Percentiles rank a stretch among this genome's conserved stretches.
These are phyloP conservation scores for Vimba vimba DNA, from an alignment of 2,113 vertebrate genomes.

Conservation along the genomic window DNA sequence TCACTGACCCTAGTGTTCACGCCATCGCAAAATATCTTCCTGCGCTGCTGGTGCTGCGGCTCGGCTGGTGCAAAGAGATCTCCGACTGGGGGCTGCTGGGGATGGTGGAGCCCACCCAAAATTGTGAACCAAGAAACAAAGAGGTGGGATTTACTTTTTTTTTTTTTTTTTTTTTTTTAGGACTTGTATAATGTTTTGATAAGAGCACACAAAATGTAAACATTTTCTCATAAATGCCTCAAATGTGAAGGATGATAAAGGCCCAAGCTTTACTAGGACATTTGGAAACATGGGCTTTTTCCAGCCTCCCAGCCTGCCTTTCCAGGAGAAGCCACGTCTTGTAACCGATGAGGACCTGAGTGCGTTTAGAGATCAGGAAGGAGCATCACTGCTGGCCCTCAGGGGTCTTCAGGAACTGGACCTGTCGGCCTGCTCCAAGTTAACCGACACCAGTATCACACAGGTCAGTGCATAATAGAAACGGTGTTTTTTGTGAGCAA, in stretches of 20 bases:
- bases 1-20: constrained; percentile 77
- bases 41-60: constrained; percentile 75
- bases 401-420: constrained; percentile 79
- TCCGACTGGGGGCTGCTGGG: constrained; percentile 84
- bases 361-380: constrained; percentile 62
- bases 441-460: constrained; percentile 83
- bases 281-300: constrained; percentile 84
- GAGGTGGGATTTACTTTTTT: constrained; percentile 60
- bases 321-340: constrained; percentile 70
- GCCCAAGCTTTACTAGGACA: constrained; percentile 75
- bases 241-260: constrained; percentile 66
- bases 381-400: constrained; percentile 74
- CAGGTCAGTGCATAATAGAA: constrained; percentile 68
- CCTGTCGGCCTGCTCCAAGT: constrained; percentile 80
- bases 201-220: neutral
- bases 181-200: neutral
- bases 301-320: constrained; percentile 68
- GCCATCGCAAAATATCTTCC: constrained; percentile 76
- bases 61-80: constrained; percentile 83
- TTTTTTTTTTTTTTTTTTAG: neutral
- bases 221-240: neutral
- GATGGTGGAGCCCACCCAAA: constrained; percentile 66
- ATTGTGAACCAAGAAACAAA: constrained; percentile 53
- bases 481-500: no score
- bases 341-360: constrained; percentile 67